A percentile compares a stretch with the other conserved stretches of the same genome.
Evolutionary conservation across 1,140 invertebrate species (phyloP).

Genomic region (Zelostemma sp.): DNA sequence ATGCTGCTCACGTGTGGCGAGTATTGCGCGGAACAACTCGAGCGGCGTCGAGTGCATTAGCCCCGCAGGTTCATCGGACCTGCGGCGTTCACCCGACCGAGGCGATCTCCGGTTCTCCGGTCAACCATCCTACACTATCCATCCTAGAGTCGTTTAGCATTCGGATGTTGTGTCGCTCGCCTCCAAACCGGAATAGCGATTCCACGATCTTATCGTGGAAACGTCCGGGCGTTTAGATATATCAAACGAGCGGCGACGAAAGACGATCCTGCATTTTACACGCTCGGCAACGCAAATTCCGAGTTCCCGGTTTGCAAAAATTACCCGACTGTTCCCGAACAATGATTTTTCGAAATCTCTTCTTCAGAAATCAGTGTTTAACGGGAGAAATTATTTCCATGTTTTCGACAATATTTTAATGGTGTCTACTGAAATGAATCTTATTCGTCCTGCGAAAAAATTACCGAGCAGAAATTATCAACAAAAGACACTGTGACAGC

Average conservation of each 20-base stretch:
- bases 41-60: slow-evolving; percentile 60
- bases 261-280: too few species aligned
- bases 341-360: too few species aligned
- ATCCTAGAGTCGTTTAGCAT: slow-evolving; percentile 24
- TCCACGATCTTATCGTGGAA: background rate
- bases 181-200: slow-evolving; percentile 2
- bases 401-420: too few species aligned
- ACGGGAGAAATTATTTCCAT: too few species aligned
- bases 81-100: slow-evolving; percentile 43
- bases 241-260: background rate
- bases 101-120: slow-evolving; percentile 36
- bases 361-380: too few species aligned
- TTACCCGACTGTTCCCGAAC: too few species aligned
- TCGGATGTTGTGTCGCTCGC: slow-evolving; percentile 1
- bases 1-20: slow-evolving; percentile 65
- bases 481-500: too few species aligned
- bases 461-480: too few species aligned
- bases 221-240: background rate
- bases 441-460: too few species aligned
- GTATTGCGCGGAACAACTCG: slow-evolving; percentile 55
- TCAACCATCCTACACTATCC: slow-evolving; percentile 24
- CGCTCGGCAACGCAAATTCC: too few species aligned
- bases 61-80: slow-evolving; percentile 68
- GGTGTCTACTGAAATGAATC: too few species aligned
- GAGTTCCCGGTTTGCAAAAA: too few species aligned